Conservation (phyloP, 2,888 invertebrate species). For the Tetramorium bicarinatum region DNA sequence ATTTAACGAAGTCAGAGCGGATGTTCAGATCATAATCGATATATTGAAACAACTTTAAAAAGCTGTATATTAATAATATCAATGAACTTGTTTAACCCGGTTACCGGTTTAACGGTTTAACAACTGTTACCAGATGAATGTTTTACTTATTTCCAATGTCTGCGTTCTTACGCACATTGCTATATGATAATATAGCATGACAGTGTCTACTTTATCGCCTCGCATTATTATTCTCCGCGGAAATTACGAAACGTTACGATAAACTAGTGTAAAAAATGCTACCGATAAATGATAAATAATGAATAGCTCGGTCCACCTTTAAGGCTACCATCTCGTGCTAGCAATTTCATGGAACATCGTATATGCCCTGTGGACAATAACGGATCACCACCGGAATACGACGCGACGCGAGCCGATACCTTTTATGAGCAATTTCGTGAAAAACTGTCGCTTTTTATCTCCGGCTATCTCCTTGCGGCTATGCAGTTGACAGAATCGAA, state of each 20-base stretch:
- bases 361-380: conserved; percentile 31
- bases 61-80: not conserved
- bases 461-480: not conserved
- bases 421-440: conserved; percentile 42
- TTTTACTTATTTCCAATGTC: not conserved
- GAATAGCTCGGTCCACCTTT: not conserved
- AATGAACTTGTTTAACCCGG: not conserved
- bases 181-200: too few relatives aligned
- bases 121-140: not conserved
- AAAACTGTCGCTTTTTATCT: conserved; percentile 28
- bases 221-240: not conserved
- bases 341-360: conserved; percentile 45
- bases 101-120: too few relatives aligned
- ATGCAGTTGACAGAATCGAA: conserved; percentile 19
- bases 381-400: conserved; percentile 1
- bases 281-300: conserved; percentile 24
- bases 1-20: conserved; percentile 4
- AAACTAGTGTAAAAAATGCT: not conserved
- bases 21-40: not conserved
- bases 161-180: not conserved
- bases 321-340: conserved; percentile 20
- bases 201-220: not conserved
- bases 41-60: not conserved
- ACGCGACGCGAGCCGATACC: not conserved
- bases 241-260: not conserved